Base-by-base conservation (phyloP, 2,797 vertebrate genomes). In the Tauraco hartlaubi region DNA sequence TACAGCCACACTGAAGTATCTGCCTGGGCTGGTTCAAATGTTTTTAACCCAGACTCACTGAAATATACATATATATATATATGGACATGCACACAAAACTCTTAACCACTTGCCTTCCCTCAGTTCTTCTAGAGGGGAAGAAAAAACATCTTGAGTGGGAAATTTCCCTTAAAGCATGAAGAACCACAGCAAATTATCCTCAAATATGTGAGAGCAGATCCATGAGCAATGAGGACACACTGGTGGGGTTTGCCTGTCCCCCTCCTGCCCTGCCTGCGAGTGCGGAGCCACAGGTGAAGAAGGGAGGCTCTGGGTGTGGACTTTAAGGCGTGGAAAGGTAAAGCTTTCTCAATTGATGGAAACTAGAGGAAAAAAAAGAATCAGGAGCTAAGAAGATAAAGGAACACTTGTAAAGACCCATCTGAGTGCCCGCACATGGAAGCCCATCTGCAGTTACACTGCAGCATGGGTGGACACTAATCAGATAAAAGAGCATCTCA, bases 401-500 rank as follows among this genome's bases (percentile, higher is more conserved):
- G 19, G 2, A 41, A 21, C 8, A 4, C 23, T 93, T 19, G 3
- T 0, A 39, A 59, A 73, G 43, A 6, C 26, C 51, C 29, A 61
- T 5, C 19, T 51, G 41, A 69, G 37, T 37, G 49, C 26, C 14
- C 22, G 25, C 4, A n/a, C 12, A 12, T 82, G 59, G 39, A 48
- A 92, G 6, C 16, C 88, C 33, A 25, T 5, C 18, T n/a, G 67
- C 18, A 26, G 49, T 8, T 44, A 12, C 18, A 10, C n/a, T 25
- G 41, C 25, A 35, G n/a, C 19, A 18, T 17, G 17, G 15, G 33
- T 0, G 4, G 19, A 4, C 51, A 7, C 35, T 37, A 18, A 46
- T 22, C 33, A 33, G 41, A 26, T 2, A 6, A 8, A 33, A 56
- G 31, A 55, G 14, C 56, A 33, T 11, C 61, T 28, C 0, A 0